Percentiles rank a stretch among this genome's conserved stretches.
These are phyloP conservation scores for Microtus pennsylvanicus DNA, from an alignment of 2,113 vertebrate species.

Conservation along the genomic window DNA sequence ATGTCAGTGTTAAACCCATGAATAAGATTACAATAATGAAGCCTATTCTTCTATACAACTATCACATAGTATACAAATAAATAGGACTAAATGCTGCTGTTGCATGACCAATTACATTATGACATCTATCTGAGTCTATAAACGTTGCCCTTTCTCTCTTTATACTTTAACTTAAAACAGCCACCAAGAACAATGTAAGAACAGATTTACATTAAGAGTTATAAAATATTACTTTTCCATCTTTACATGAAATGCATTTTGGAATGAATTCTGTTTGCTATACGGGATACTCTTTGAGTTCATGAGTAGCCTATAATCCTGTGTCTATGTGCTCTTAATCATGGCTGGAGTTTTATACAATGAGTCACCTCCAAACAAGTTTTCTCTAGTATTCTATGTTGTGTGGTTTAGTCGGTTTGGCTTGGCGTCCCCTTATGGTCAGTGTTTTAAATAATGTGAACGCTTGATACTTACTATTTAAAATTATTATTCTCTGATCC, in stretches of 20 bases:
- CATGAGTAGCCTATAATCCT: not conserved
- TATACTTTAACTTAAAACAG: not conserved
- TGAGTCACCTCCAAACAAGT: not conserved
- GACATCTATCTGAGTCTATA: not conserved
- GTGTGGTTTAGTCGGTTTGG: not conserved
- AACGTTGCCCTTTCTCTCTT: not conserved
- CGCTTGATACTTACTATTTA: not conserved
- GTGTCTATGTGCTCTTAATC: not conserved
- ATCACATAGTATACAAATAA: not conserved
- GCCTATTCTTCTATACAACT: not conserved
- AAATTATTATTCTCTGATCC: not conserved
- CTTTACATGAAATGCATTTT: not conserved
- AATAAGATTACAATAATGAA: not conserved
- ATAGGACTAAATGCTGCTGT: not conserved
- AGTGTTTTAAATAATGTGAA: not conserved
- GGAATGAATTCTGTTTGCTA: not conserved
- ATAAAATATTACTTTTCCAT: not conserved
- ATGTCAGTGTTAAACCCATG: not conserved
- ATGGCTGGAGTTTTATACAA: rapidly evolving
- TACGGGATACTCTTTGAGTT: not conserved
- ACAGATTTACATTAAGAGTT: not conserved
- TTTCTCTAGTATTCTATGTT: not conserved
- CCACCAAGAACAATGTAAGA: not conserved
- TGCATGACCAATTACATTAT: not conserved
- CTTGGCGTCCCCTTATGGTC: not conserved